Evolutionary conservation across 2,797 vertebrate species (phyloP).

Genomic region (Coregonus suidteri): DNA sequence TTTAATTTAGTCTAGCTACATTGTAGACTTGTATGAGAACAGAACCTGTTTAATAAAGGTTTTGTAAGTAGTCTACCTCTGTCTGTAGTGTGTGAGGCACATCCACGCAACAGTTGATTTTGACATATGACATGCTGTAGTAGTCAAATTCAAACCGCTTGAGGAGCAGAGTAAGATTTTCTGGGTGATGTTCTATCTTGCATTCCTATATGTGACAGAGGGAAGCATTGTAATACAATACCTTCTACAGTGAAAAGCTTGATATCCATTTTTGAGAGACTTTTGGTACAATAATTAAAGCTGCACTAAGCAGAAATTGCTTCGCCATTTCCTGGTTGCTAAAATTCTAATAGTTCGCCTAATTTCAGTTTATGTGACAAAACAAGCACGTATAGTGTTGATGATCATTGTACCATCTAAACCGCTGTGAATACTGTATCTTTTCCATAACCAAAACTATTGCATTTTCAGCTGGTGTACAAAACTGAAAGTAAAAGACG

Average conservation of each 20-base stretch:
- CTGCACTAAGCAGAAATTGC: too few species aligned
- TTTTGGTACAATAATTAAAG: not conserved
- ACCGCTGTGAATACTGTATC: too few species aligned
- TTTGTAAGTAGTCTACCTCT: conserved; percentile 31
- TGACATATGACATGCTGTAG: conserved; percentile 53
- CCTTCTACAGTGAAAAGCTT: too few species aligned
- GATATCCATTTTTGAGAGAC: not conserved
- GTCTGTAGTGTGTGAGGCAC: conserved; percentile 53
- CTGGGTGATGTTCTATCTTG: conserved; percentile 55
- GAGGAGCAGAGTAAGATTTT: conserved; percentile 67
- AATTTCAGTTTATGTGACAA: too few species aligned
- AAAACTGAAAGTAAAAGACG: too few species aligned
- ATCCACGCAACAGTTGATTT: conserved; percentile 48
- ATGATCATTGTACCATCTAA: too few species aligned
- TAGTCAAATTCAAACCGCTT: conserved; percentile 74
- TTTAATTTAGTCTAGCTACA: not conserved
- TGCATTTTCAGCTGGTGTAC: too few species aligned
- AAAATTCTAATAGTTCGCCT: too few species aligned
- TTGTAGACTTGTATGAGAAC: not conserved
- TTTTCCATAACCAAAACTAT: too few species aligned
- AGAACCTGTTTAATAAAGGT: not conserved
- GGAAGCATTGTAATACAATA: not conserved
- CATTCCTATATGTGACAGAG: conserved; percentile 44
- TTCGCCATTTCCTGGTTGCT: too few species aligned
- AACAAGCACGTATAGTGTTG: too few species aligned